These are phyloP conservation scores for Unio pictorum DNA, from an alignment of 2,888 invertebrate genomes.

Conservation along the genomic window DNA sequence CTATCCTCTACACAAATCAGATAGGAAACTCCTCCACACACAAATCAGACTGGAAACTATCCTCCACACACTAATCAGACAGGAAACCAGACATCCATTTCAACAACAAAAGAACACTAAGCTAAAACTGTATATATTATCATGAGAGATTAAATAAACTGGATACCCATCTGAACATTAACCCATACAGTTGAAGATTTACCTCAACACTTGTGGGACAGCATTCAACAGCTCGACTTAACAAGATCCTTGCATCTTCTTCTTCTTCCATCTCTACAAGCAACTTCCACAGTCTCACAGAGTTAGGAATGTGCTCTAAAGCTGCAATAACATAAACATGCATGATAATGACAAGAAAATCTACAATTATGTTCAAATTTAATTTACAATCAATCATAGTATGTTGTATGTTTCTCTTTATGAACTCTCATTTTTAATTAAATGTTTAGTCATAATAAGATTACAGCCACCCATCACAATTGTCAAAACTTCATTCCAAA, in stretches of 20 bases:
- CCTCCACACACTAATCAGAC: background rate
- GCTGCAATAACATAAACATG: slow-evolving; percentile 76
- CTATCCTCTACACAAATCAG: background rate
- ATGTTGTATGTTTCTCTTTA: background rate
- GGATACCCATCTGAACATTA: no score
- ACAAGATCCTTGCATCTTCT: slow-evolving; percentile 94
- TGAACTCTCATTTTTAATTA: no score
- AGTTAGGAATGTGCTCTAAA: slow-evolving; percentile 97
- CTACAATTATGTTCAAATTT: background rate
- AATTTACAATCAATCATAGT: background rate
- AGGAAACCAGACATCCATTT: background rate
- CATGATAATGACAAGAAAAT: background rate
- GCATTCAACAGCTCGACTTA: slow-evolving; percentile 98
- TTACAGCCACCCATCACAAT: no score
- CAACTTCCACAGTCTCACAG: slow-evolving; percentile 98
- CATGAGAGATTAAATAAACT: no score
- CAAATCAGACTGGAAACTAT: background rate
- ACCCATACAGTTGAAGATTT: background rate
- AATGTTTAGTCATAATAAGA: no score
- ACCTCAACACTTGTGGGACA: slow-evolving; percentile 96
- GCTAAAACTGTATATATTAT: no score
- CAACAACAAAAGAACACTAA: no score
- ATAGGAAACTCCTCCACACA: background rate
- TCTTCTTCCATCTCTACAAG: slow-evolving; percentile 98
- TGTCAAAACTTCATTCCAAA: no score